Conservation (phyloP, 2,797 vertebrate genomes). For the Alauda arvensis region DNA sequence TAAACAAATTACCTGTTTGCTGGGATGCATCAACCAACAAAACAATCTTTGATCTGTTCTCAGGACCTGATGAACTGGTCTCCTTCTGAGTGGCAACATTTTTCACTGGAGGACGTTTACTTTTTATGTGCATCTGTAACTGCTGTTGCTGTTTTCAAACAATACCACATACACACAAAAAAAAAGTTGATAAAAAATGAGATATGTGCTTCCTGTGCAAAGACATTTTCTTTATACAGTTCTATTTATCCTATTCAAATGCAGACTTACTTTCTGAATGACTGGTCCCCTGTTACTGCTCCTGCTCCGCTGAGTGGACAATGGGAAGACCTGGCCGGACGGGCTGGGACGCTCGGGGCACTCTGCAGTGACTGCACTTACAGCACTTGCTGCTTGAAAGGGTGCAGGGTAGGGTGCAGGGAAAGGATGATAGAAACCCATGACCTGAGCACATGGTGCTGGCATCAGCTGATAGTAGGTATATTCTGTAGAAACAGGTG, state of each 20-base stretch:
- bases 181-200: not conserved
- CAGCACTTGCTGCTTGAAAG: slow-evolving; percentile 81
- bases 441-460: slow-evolving; percentile 91
- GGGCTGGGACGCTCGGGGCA: slow-evolving; percentile 81
- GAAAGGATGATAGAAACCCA: slow-evolving; percentile 97
- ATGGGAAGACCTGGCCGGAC: slow-evolving; percentile 78
- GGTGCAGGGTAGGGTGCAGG: slow-evolving; percentile 83
- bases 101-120: slow-evolving; percentile 87
- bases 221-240: not conserved
- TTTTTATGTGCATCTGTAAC: slow-evolving; percentile 80
- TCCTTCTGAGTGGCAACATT: slow-evolving; percentile 94
- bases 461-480: slow-evolving; percentile 96
- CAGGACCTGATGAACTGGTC: slow-evolving; percentile 87
- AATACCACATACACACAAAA: not conserved
- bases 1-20: slow-evolving; percentile 78
- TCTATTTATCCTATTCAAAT: not conserved
- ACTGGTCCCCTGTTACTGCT: slow-evolving; percentile 77
- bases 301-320: slow-evolving; percentile 82
- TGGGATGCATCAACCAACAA: slow-evolving; percentile 93
- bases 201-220: not conserved
- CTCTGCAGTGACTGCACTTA: slow-evolving; percentile 82
- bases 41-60: slow-evolving; percentile 88
- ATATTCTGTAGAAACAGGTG: slow-evolving; percentile 91
- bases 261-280: slow-evolving; percentile 82
- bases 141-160: slow-evolving; percentile 71